phyloP scores from a whole-genome alignment of 2,888 invertebrate species.

The Ophion slaviceki region DNA sequence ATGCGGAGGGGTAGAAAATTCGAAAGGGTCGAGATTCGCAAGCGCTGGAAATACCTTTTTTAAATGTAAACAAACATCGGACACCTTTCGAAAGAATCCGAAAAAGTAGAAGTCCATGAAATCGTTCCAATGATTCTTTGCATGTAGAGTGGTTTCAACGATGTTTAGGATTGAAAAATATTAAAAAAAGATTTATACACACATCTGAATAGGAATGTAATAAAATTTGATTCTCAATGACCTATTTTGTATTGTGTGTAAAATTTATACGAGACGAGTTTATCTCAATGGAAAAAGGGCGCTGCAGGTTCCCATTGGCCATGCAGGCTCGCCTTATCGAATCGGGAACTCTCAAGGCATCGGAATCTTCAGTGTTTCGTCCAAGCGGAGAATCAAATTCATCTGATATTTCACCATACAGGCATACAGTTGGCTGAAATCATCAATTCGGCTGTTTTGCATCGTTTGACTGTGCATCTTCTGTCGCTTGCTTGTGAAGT shows the following conservation, averaged over 20 bases:
- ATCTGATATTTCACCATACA: constrained; percentile 34
- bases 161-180: too few species aligned
- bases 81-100: too few species aligned
- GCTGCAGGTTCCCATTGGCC: constrained; percentile 2
- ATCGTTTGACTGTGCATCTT: background rate
- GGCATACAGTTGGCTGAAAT: background rate
- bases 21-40: too few species aligned
- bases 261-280: background rate
- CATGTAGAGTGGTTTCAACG: background rate
- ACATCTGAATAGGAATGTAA: too few species aligned
- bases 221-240: background rate
- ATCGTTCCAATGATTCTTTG: too few species aligned
- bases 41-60: too few species aligned
- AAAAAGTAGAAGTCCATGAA: too few species aligned
- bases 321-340: constrained; percentile 45
- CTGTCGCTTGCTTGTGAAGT: background rate
- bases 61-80: too few species aligned
- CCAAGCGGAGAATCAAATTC: constrained; percentile 64
- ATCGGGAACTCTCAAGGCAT: constrained; percentile 49
- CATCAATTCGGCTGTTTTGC: constrained; percentile 29
- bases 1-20: background rate
- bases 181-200: too few species aligned
- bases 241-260: background rate
- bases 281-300: background rate
- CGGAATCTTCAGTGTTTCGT: constrained; percentile 35